These are phyloP conservation scores for Empis stercorea DNA, from an alignment of 2,888 invertebrate species.

Conservation along the genomic window DNA sequence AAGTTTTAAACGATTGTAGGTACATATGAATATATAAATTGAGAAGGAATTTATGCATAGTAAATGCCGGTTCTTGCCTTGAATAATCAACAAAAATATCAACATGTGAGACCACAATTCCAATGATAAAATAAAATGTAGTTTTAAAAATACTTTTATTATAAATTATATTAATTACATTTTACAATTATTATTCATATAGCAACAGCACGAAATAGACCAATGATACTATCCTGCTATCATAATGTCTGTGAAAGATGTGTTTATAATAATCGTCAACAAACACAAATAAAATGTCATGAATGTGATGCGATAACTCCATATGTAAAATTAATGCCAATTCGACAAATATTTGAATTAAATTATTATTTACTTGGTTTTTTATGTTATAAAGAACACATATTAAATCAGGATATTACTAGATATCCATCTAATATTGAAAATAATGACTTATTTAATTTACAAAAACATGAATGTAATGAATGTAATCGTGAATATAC, in stretches of 20 bases:
- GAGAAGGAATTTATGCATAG: too few relatives aligned
- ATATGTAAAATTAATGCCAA: conserved; percentile 1
- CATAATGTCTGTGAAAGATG: conserved; percentile 58
- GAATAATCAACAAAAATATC: too few relatives aligned
- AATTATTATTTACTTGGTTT: conserved; percentile 31
- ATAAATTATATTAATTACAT: too few relatives aligned
- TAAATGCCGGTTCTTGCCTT: too few relatives aligned
- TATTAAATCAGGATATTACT: conserved; percentile 3
- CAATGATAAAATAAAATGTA: too few relatives aligned
- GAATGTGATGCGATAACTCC: conserved; percentile 35
- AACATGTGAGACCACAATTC: too few relatives aligned
- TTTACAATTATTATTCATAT: neutral
- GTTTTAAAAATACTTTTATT: too few relatives aligned
- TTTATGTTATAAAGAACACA: conserved; percentile 7
- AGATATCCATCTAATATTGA: neutral
- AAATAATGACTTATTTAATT: neutral
- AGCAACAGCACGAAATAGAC: conserved; percentile 24
- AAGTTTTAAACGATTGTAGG: too few relatives aligned
- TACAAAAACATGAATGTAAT: conserved; percentile 19
- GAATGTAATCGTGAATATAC: conserved; percentile 22
- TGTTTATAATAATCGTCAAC: conserved; percentile 33
- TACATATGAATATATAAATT: too few relatives aligned
- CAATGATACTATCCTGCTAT: conserved; percentile 50
- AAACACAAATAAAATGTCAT: conserved; percentile 37
- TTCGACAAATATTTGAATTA: conserved; percentile 26